Base-by-base conservation (phyloP, 37 sponge, comb jelly and placozoan genomes). In the Mnemiopsis leidyi region DNA sequence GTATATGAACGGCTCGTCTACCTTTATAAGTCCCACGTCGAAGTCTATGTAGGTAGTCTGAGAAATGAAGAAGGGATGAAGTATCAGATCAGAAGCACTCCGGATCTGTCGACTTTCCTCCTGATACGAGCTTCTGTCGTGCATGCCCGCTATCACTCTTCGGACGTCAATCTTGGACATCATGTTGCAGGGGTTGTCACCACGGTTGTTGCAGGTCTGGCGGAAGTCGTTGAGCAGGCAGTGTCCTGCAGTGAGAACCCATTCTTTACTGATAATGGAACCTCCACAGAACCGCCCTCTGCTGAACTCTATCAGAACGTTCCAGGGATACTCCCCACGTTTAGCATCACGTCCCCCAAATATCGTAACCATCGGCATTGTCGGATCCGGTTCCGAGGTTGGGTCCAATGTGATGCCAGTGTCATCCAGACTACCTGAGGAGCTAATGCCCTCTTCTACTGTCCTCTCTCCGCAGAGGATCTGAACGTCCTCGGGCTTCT, bases 211-310 rank as follows among this genome's bases (percentile, higher is more conserved):
- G 29, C 61, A 38, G n/a, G 20, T 7, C 25, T 38, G 9, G 90
- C 3, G 39, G 34, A 16, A 31, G 36, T 77, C 33, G 18, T 31
- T 32, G 79, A 77, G 79, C 20, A 85, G 26, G 23, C 93, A 92
- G 23, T 92, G 93, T 24, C 48, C 93, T 0, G 93, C 93, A n/a
- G 93, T 92, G 38, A 71, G 38, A 0, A 92, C 40, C 93, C 93
- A 92, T 24, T 92, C 93, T 34, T 34, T 32, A 23, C 39, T 30
- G 38, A 92, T 28, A 20, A 92, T 73, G n/a, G 93, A 92, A n/a
- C 93, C 93, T 16, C 93, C 93, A 34, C 93, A 92, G 34, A 39
- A 69, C 38, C 39, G 38, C 23, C 38, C 75, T 23, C 69, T 20
- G 26, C 33, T 71, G 3, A 92, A 9, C 38, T 67, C 33, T 24